phyloP scores from a whole-genome alignment of 2,113 vertebrate genomes.

The Oryzias celebensis region DNA sequence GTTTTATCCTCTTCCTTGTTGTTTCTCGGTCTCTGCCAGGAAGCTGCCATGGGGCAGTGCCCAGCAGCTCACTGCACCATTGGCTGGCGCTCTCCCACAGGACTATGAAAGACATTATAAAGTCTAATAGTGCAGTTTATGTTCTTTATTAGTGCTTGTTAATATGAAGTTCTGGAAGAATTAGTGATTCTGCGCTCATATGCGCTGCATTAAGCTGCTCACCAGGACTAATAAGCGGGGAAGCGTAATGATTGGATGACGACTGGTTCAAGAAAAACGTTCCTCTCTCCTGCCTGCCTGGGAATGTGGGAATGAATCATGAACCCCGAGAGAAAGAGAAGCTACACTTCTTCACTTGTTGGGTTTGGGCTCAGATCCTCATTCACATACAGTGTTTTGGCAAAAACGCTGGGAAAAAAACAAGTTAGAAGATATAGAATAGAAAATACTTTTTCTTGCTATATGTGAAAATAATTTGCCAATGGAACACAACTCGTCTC shows the following conservation, averaged over 20 bases:
- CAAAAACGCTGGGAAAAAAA: too few species aligned
- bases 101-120: conserved; percentile 78
- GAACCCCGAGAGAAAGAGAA: conserved; percentile 1
- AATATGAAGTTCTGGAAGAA: conserved; percentile 73
- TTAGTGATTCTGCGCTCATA: conserved; percentile 68
- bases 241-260: conserved; percentile 35
- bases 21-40: conserved; percentile 62
- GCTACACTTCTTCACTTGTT: neutral
- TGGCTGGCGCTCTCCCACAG: conserved; percentile 72
- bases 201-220: conserved; percentile 58
- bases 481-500: too few species aligned
- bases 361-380: too few species aligned
- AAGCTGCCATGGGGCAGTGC: conserved; percentile 76
- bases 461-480: too few species aligned
- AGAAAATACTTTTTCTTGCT: too few species aligned
- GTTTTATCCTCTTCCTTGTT: conserved; percentile 70
- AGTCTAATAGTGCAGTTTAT: conserved; percentile 79
- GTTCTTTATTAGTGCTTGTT: conserved; percentile 78
- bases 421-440: too few species aligned
- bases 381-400: too few species aligned
- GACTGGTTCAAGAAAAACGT: conserved; percentile 35
- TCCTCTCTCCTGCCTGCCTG: conserved; percentile 15
- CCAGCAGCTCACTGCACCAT: conserved; percentile 63
- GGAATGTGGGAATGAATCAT: conserved; percentile 41
- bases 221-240: conserved; percentile 56